A percentile compares a stretch with the other conserved stretches of the same genome.
Conservation (phyloP, 1,140 invertebrate genomes). For the Colletes latitarsis region DNA sequence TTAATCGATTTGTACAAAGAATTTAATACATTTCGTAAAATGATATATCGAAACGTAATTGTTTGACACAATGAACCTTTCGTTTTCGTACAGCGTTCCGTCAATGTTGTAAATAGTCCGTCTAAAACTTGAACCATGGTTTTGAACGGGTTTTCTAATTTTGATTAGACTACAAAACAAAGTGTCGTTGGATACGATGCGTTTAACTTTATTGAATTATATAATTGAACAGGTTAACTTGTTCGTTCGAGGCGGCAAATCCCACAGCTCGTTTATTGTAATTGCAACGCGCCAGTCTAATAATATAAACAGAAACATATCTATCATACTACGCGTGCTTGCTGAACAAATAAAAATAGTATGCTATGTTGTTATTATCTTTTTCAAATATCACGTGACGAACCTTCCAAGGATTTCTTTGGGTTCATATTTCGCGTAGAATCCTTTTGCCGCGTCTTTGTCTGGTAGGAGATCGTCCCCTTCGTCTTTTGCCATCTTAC, state of each 20-base stretch:
- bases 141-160: neutral
- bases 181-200: neutral
- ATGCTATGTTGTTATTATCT: slow-evolving; percentile 1
- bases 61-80: neutral
- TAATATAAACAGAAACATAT: slow-evolving; percentile 34
- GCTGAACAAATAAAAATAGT: slow-evolving; percentile 32
- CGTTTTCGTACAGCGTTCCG: neutral
- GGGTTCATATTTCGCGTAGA: slow-evolving; percentile 99
- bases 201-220: slow-evolving; percentile 39
- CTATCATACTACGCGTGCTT: slow-evolving; percentile 1
- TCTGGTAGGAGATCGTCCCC: slow-evolving; percentile 91
- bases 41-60: neutral
- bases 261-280: neutral
- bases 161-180: no score
- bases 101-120: no score
- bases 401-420: slow-evolving; percentile 98
- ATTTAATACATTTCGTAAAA: neutral
- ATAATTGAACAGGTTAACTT: slow-evolving; percentile 54
- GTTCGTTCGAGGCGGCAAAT: neutral
- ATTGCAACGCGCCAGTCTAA: slow-evolving; percentile 19
- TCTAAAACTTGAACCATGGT: neutral
- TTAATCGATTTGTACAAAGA: neutral
- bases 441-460: slow-evolving; percentile 95
- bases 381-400: slow-evolving; percentile 68
- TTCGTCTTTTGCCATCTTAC: slow-evolving; percentile 89